Conservation (phyloP, 2,797 vertebrate genomes). For the Ficedula albicollis region DNA sequence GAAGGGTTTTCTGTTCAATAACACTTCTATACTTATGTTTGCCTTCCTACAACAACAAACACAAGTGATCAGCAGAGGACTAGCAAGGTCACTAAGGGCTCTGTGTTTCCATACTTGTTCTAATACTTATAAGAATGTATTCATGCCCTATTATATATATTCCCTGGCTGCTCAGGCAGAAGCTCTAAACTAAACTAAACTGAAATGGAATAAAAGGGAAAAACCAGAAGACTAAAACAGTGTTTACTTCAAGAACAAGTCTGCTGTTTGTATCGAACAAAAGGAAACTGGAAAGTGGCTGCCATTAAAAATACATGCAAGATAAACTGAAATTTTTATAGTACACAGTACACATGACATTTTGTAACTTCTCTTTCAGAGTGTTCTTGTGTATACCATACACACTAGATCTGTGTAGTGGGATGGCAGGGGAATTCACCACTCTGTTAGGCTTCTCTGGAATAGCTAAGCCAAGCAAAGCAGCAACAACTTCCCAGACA, state of each 20-base stretch:
- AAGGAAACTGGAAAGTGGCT: conserved; percentile 65
- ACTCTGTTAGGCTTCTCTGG: conserved; percentile 44
- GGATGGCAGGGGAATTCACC: conserved; percentile 44
- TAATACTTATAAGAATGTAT: conserved; percentile 84
- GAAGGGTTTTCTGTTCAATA: conserved; percentile 84
- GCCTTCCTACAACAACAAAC: conserved; percentile 82
- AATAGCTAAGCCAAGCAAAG: conserved; percentile 48
- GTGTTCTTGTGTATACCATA: conserved; percentile 35
- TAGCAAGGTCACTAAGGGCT: conserved; percentile 78
- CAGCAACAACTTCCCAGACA: not conserved
- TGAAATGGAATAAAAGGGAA: conserved; percentile 54
- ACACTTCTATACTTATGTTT: conserved; percentile 82
- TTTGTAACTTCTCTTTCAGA: conserved; percentile 61
- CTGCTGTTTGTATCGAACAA: conserved; percentile 70
- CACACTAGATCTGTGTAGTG: conserved; percentile 40
- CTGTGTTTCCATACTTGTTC: conserved; percentile 79
- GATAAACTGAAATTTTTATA: conserved; percentile 67
- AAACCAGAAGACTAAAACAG: conserved; percentile 68
- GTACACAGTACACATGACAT: conserved; percentile 58
- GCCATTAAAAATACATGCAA: conserved; percentile 72
- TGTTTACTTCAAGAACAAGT: conserved; percentile 73
- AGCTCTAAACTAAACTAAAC: conserved; percentile 66
- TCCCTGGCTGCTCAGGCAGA: conserved; percentile 67
- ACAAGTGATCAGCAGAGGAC: conserved; percentile 80
- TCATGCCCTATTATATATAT: conserved; percentile 78